Conservation (phyloP, 2,797 vertebrate species). For the Merluccius polli region DNA sequence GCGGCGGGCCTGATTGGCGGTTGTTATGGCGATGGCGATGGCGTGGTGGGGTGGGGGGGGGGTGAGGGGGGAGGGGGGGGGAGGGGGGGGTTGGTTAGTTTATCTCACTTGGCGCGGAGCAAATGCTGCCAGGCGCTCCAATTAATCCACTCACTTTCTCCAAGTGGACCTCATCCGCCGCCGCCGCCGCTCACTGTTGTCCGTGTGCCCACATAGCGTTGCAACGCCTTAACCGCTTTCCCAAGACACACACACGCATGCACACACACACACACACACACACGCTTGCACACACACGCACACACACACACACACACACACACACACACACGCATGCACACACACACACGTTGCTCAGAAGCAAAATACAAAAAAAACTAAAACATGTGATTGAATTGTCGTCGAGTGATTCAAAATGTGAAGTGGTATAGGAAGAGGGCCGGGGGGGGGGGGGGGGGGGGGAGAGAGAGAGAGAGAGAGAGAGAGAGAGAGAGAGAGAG, state of each 20-base stretch:
- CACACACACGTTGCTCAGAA: too few relatives aligned
- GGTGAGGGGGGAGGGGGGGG: background rate
- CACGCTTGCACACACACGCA: too few relatives aligned
- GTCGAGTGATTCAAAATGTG: background rate
- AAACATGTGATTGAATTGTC: too few relatives aligned
- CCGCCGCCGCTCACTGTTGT: background rate
- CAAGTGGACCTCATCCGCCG: background rate
- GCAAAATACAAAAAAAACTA: too few relatives aligned
- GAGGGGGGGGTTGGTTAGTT: too few relatives aligned
- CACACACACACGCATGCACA: too few relatives aligned
- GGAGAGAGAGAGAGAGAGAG: background rate
- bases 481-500: too few relatives aligned
- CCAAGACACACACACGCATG: background rate
- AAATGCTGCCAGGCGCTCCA: background rate
- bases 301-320: too few relatives aligned
- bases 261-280: too few relatives aligned
- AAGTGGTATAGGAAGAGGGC: background rate
- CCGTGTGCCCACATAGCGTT: background rate
- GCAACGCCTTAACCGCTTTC: background rate
- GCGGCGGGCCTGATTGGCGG: background rate
- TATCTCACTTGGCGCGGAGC: constrained; percentile 2
- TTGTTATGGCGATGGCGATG: constrained; percentile 1
- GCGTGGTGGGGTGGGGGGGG: background rate
- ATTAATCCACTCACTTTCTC: background rate
- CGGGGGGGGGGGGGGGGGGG: too few relatives aligned